Evolutionary conservation across 1,140 invertebrate species (phyloP).

Genomic region (Phymastichus coffea): DNA sequence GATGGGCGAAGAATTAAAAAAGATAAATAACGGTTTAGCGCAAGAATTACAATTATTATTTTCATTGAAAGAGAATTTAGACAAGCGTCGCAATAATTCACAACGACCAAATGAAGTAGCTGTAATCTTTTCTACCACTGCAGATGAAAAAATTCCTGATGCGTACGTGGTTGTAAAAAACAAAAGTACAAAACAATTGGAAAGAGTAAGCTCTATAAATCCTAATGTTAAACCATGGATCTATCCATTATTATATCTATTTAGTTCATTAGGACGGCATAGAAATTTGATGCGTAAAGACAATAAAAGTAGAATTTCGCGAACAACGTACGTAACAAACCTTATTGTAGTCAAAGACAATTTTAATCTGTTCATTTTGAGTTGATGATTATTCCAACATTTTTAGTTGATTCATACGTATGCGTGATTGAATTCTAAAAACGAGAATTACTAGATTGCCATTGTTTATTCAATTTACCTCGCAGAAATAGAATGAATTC

Average conservation of each 20-base stretch:
- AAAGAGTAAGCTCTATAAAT: neutral
- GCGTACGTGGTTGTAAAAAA: constrained; percentile 19
- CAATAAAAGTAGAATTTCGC: constrained; percentile 6
- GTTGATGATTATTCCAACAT: constrained; percentile 10
- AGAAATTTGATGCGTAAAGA: constrained; percentile 3
- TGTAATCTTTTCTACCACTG: constrained; percentile 23
- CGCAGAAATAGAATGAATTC: neutral
- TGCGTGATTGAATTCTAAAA: constrained; percentile 12
- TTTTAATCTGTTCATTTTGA: too few relatives aligned
- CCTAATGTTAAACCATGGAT: too few relatives aligned
- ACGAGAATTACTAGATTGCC: constrained; percentile 48
- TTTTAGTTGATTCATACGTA: constrained; percentile 6
- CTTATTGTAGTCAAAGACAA: constrained; percentile 1
- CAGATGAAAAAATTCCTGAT: constrained; percentile 26
- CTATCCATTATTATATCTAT: constrained; percentile 19
- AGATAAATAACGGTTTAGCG: neutral
- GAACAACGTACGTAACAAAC: constrained; percentile 10
- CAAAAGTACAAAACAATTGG: neutral
- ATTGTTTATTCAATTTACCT: neutral
- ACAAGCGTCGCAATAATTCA: constrained; percentile 19
- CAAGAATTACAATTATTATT: neutral
- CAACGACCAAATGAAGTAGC: too few relatives aligned
- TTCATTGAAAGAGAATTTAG: too few relatives aligned
- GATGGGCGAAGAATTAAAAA: constrained; percentile 4
- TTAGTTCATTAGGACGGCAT: constrained; percentile 20